A percentile compares a stretch with the other conserved stretches of the same genome.
Evolutionary conservation across 2,113 vertebrate genomes (phyloP).

Genomic region (Melanostigma gelatinosum): DNA sequence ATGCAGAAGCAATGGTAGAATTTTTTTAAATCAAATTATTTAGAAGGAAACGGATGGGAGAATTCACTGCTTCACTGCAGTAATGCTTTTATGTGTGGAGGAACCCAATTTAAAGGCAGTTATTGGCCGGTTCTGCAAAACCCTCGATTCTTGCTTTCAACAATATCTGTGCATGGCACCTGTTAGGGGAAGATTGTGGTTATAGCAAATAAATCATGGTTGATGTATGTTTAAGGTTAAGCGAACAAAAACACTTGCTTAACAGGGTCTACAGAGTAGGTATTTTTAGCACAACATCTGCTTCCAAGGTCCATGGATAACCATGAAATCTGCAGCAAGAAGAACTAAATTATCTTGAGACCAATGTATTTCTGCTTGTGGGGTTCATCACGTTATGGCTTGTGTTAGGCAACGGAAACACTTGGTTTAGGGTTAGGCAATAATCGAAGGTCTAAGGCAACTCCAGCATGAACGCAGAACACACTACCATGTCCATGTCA

Average conservation of each 20-base stretch:
- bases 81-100: not conserved
- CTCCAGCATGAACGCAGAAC: not conserved
- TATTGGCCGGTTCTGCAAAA: not conserved
- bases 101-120: not conserved
- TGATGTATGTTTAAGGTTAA: not conserved
- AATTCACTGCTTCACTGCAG: not conserved
- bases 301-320: not conserved
- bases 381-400: not conserved
- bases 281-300: not conserved
- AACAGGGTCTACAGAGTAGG: not conserved
- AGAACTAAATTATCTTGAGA: not conserved
- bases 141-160: not conserved
- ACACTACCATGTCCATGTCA: not conserved
- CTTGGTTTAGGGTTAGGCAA: not conserved
- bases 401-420: not conserved
- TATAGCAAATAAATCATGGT: not conserved
- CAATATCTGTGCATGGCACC: not conserved
- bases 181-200: not conserved
- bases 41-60: not conserved
- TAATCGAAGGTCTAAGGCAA: not conserved
- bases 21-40: not conserved
- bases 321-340: not conserved
- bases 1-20: not conserved
- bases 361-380: not conserved
- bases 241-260: not conserved